Percentiles rank a stretch among this genome's conserved stretches.
Conservation (phyloP, 2,113 vertebrate genomes). For the Gymnobelideus leadbeateri region DNA sequence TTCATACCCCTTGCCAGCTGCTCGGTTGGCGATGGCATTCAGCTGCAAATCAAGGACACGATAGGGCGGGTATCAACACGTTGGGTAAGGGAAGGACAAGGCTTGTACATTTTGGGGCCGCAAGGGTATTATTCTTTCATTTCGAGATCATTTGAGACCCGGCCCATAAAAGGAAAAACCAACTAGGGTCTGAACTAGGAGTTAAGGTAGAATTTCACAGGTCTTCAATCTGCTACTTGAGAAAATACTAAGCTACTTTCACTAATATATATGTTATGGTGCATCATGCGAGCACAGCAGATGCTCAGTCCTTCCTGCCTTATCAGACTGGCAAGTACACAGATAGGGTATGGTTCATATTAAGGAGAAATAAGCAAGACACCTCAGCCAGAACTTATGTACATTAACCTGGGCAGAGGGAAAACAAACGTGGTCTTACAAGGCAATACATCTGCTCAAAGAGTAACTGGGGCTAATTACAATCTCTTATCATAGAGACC, state of each 20-base stretch:
- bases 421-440: slow-evolving; percentile 10
- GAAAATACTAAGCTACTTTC: background rate
- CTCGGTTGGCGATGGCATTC: slow-evolving; percentile 89
- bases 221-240: background rate
- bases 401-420: background rate
- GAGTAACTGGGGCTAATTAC: background rate
- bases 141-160: slow-evolving; percentile 45
- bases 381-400: background rate
- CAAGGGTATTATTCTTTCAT: background rate
- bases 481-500: slow-evolving; percentile 16
- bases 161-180: slow-evolving; percentile 37
- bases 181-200: background rate
- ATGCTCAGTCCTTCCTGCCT: background rate
- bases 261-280: background rate
- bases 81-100: slow-evolving; percentile 38
- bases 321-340: background rate
- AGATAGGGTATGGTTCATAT: background rate
- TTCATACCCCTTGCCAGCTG: slow-evolving; percentile 91
- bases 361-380: slow-evolving; percentile 11
- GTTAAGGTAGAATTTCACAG: slow-evolving; percentile 32
- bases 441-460: background rate
- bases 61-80: background rate
- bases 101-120: slow-evolving; percentile 24
- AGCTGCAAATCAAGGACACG: slow-evolving; percentile 79
- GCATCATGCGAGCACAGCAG: background rate